Evolutionary conservation across 2,797 vertebrate species (phyloP).

Genomic region (Protosalanx chinensis): DNA sequence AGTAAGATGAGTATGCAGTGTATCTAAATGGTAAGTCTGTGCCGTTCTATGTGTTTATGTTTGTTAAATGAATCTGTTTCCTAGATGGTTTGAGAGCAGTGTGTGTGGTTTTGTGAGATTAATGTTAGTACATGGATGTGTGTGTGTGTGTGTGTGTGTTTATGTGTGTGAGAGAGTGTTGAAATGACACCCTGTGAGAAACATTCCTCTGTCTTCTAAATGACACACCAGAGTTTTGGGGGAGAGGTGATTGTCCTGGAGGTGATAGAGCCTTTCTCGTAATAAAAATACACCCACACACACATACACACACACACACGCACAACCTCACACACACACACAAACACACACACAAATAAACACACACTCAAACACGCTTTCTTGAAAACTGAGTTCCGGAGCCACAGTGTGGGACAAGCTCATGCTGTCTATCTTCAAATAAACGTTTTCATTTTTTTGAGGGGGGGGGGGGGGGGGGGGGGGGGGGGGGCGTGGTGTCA

Average conservation of each 20-base stretch:
- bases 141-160: constrained; percentile 2
- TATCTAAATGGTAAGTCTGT: no score
- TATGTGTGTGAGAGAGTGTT: no score
- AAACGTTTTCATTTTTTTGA: no score
- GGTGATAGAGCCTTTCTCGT: constrained; percentile 43
- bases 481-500: no score
- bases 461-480: no score
- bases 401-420: background rate
- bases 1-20: background rate
- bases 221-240: constrained; percentile 50
- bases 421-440: background rate
- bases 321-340: constrained; percentile 12
- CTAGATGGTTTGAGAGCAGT: no score
- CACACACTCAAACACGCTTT: background rate
- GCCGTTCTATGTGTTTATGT: no score
- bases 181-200: constrained; percentile 46
- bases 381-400: no score
- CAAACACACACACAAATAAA: background rate
- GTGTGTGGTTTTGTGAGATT: background rate
- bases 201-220: constrained; percentile 47
- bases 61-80: no score
- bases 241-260: constrained; percentile 51
- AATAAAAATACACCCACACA: constrained; percentile 41
- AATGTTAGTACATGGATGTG: constrained; percentile 15
- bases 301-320: background rate